Percentiles rank a stretch among this genome's conserved stretches.
These are phyloP conservation scores for Sinocyclocheilus anophthalmus DNA, from an alignment of 2,113 vertebrate genomes.

Conservation along the genomic window DNA sequence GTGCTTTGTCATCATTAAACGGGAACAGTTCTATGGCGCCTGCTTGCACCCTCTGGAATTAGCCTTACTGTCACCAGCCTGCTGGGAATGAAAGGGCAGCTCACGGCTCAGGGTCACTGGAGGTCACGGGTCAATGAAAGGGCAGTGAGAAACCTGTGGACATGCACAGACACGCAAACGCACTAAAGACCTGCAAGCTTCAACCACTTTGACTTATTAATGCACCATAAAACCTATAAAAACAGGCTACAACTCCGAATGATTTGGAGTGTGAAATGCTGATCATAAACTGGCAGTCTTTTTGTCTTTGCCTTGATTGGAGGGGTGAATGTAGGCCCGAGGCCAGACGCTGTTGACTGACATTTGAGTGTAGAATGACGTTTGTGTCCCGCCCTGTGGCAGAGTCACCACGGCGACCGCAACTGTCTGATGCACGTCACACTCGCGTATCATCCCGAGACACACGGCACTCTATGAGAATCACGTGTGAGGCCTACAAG, in stretches of 20 bases:
- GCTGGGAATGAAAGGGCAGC: conserved; percentile 64
- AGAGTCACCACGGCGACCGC: conserved; percentile 59
- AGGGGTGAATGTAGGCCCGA: conserved; percentile 68
- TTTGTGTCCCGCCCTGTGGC: conserved; percentile 64
- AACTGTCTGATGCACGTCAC: conserved; percentile 58
- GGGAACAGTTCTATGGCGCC: conserved; percentile 65
- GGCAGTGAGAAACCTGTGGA: conserved; percentile 48
- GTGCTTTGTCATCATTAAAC: conserved; percentile 65
- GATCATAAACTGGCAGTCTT: conserved; percentile 44
- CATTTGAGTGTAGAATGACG: conserved; percentile 71
- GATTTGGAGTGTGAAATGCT: conserved; percentile 27
- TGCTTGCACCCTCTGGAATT: conserved; percentile 69
- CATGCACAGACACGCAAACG: conserved; percentile 17
- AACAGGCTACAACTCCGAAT: background rate
- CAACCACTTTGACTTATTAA: background rate
- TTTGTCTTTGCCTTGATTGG: conserved; percentile 62
- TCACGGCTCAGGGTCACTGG: conserved; percentile 61
- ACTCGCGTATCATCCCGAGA: conserved; percentile 53
- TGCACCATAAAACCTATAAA: conserved; percentile 12
- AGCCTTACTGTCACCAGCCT: conserved; percentile 63
- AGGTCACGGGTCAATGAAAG: conserved; percentile 67
- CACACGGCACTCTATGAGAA: conserved; percentile 25
- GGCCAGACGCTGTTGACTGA: conserved; percentile 66
- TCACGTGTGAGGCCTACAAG: background rate
- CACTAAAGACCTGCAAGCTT: background rate